A percentile compares a stretch with the other conserved stretches of the same genome.
Conservation (phyloP, 2,113 vertebrate species). For the Epinephelus lanceolatus region DNA sequence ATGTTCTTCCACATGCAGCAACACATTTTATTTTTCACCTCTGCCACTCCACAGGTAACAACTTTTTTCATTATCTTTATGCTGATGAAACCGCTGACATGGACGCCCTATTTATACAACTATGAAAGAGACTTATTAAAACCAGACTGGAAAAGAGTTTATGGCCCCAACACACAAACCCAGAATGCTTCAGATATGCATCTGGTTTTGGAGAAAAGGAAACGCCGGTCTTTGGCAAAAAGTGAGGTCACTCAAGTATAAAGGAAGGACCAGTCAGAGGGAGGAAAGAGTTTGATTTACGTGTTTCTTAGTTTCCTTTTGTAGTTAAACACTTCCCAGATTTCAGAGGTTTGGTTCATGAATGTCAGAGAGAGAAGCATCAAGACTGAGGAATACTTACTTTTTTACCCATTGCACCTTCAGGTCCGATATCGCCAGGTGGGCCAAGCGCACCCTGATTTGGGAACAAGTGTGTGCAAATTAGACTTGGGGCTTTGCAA, state of each 20-base stretch:
- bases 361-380: background rate
- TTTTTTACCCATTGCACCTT: slow-evolving; percentile 89
- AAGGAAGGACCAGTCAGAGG: background rate
- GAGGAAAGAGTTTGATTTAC: background rate
- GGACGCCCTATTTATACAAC: background rate
- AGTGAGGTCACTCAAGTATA: background rate
- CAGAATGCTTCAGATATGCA: slow-evolving; percentile 25
- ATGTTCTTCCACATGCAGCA: background rate
- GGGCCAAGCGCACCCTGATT: slow-evolving; percentile 89
- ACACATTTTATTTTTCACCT: slow-evolving; percentile 7
- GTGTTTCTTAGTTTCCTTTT: slow-evolving; percentile 1
- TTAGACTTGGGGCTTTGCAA: background rate
- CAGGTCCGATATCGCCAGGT: slow-evolving; percentile 88
- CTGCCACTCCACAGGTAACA: background rate
- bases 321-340: background rate
- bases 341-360: background rate
- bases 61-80: background rate
- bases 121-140: slow-evolving; percentile 27
- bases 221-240: background rate
- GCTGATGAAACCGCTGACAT: slow-evolving; percentile 26
- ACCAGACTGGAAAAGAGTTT: slow-evolving; percentile 35
- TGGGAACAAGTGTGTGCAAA: background rate
- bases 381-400: slow-evolving; percentile 70
- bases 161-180: background rate
- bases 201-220: slow-evolving; percentile 37